A percentile compares a stretch with the other conserved stretches of the same genome.
phyloP scores from a whole-genome alignment of 2,888 invertebrate species.

The Acheta domesticus region DNA sequence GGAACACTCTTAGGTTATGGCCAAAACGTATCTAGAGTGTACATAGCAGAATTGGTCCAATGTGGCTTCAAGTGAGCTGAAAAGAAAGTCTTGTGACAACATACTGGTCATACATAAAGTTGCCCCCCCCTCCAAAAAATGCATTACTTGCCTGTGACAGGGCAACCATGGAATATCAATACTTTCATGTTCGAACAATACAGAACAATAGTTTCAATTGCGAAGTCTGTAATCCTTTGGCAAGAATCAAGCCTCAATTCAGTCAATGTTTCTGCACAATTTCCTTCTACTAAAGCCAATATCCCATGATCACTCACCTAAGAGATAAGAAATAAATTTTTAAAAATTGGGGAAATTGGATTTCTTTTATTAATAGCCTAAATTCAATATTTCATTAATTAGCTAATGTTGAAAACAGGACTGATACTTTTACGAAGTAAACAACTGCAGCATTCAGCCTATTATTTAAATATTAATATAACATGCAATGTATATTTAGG shows the following conservation, averaged over 20 bases:
- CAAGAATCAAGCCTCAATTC: slow-evolving; percentile 46
- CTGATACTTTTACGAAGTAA: too few species aligned
- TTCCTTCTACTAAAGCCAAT: slow-evolving; percentile 41
- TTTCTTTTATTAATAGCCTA: too few species aligned
- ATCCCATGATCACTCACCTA: slow-evolving; percentile 46
- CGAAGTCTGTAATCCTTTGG: slow-evolving; percentile 41
- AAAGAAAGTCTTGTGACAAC: not conserved
- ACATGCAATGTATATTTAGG: not conserved
- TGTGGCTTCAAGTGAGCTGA: not conserved
- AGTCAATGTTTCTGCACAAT: slow-evolving; percentile 42
- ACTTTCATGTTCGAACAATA: slow-evolving; percentile 44
- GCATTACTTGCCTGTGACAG: slow-evolving; percentile 30
- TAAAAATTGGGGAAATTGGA: not conserved
- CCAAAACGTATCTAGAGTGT: not conserved
- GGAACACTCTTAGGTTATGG: not conserved
- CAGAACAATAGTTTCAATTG: slow-evolving; percentile 42
- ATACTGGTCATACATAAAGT: too few species aligned
- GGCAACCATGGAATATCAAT: slow-evolving; percentile 39
- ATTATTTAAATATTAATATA: too few species aligned
- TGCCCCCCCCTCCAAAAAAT: too few species aligned
- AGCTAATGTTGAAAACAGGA: too few species aligned
- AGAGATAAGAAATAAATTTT: slow-evolving; percentile 31
- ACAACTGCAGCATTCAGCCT: too few species aligned
- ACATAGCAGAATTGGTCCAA: slow-evolving; percentile 27
- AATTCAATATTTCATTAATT: too few species aligned